Percentiles rank a stretch among this genome's conserved stretches.
Conservation (phyloP, 1,140 invertebrate genomes). For the Trichonephila clavipes region DNA sequence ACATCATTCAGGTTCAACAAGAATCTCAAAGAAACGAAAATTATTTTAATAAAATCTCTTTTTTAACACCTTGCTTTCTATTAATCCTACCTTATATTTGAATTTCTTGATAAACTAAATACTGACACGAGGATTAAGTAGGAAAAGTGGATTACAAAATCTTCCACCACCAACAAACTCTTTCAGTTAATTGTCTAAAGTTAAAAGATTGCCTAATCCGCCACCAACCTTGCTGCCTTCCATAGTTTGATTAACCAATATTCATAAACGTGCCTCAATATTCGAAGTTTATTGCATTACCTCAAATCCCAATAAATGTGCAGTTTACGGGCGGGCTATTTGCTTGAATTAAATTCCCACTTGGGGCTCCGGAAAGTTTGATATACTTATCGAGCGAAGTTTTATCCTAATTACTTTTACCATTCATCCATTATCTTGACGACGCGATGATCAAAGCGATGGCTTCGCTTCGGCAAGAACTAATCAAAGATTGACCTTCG, state of each 20-base stretch:
- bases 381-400: conserved; percentile 38
- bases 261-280: background rate
- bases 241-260: conserved; percentile 38
- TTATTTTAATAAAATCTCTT: background rate
- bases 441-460: conserved; percentile 13
- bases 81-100: background rate
- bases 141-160: conserved; percentile 2
- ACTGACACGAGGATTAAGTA: background rate
- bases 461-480: conserved; percentile 6
- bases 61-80: background rate
- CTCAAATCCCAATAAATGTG: conserved; percentile 22
- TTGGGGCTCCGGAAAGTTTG: background rate
- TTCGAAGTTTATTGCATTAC: conserved; percentile 31
- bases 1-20: no score
- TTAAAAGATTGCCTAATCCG: background rate
- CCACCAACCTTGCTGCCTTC: background rate
- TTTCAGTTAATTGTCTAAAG: background rate
- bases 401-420: conserved; percentile 55
- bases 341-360: conserved; percentile 44
- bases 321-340: conserved; percentile 8
- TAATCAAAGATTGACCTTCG: background rate
- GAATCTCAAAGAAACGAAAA: background rate
- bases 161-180: background rate
- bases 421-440: conserved; percentile 51
- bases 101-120: background rate